Conservation (phyloP, 2,113 vertebrate species). For the Charadrius vociferus region DNA sequence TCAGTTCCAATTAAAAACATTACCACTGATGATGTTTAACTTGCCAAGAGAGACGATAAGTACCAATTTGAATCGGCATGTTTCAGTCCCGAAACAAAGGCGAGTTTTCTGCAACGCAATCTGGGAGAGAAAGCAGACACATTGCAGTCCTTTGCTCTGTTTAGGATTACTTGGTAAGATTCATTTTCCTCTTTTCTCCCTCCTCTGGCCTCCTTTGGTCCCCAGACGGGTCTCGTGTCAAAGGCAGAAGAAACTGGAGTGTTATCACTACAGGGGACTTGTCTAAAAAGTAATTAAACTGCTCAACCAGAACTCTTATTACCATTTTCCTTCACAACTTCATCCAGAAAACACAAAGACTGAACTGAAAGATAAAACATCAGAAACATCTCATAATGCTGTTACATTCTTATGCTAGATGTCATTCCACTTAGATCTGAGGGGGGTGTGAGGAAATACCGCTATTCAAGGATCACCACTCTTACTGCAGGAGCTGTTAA, state of each 20-base stretch:
- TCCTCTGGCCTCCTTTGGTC: background rate
- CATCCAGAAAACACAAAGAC: conserved; percentile 31
- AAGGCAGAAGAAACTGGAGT: conserved; percentile 9
- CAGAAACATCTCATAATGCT: background rate
- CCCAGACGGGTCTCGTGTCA: background rate
- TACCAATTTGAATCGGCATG: background rate
- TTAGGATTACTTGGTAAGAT: background rate
- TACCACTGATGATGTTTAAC: background rate
- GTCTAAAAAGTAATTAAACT: conserved; percentile 42
- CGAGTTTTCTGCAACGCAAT: background rate
- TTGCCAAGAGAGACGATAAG: background rate
- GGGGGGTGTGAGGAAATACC: background rate
- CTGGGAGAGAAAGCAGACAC: background rate
- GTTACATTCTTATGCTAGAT: background rate
- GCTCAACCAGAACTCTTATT: conserved; percentile 48
- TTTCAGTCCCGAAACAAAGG: background rate
- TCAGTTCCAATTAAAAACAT: conserved; percentile 54
- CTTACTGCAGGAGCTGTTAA: background rate
- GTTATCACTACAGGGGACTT: conserved; percentile 13
- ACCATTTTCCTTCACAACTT: conserved; percentile 29
- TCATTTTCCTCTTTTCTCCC: background rate
- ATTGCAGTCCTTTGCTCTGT: background rate
- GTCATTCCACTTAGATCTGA: background rate
- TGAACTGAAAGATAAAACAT: conserved; percentile 20
- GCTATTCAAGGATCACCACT: background rate